These are phyloP conservation scores for Jaculus jaculus DNA, from an alignment of 2,113 vertebrate species.

Conservation along the genomic window DNA sequence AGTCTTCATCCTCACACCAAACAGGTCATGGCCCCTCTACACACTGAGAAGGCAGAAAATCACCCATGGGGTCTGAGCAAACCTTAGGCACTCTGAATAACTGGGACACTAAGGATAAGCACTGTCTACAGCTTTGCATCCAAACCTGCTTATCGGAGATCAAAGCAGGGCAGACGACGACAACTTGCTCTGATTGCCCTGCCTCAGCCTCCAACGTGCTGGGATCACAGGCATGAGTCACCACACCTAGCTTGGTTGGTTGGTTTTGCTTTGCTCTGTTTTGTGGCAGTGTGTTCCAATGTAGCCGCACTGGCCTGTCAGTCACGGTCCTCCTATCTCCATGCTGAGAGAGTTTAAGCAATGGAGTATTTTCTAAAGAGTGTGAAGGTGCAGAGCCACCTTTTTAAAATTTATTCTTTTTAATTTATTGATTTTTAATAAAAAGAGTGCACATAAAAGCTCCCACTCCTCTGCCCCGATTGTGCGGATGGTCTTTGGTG, in stretches of 20 bases:
- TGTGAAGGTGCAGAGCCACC: neutral
- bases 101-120: neutral
- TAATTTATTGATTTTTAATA: too few relatives aligned
- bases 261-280: neutral
- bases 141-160: neutral
- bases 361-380: neutral
- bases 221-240: neutral
- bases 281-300: neutral
- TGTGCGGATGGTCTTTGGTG: too few relatives aligned
- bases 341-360: neutral
- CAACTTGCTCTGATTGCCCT: neutral
- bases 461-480: too few relatives aligned
- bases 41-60: neutral
- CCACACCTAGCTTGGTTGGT: neutral
- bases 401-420: too few relatives aligned
- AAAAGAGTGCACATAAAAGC: too few relatives aligned
- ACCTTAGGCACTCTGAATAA: neutral
- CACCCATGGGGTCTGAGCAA: neutral
- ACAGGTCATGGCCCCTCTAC: neutral
- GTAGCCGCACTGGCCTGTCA: neutral
- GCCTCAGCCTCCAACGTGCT: neutral
- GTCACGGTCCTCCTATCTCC: neutral
- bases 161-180: neutral
- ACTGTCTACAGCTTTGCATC: neutral
- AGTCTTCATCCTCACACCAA: neutral